phyloP scores from a whole-genome alignment of 2,888 invertebrate genomes.

The Pegoplata infirma region DNA sequence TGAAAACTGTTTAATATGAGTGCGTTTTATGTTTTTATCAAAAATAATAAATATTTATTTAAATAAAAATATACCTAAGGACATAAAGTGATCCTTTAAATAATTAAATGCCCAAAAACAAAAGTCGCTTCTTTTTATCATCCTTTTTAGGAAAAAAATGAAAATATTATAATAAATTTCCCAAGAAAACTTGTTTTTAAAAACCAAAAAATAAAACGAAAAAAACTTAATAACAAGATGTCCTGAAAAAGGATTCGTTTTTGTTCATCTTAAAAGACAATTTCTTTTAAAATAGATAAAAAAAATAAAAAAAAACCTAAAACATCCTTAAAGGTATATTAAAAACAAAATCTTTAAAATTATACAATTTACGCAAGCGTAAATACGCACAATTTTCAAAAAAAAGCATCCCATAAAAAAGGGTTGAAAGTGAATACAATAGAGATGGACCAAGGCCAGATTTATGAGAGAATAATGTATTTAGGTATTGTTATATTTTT shows the following conservation, averaged over 20 bases:
- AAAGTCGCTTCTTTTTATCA: neutral
- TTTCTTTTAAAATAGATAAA: slow-evolving; percentile 19
- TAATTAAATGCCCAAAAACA: neutral
- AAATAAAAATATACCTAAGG: neutral
- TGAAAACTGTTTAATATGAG: too few species aligned
- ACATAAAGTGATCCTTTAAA: neutral
- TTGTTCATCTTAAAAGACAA: neutral
- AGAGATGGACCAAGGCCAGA: slow-evolving; percentile 59
- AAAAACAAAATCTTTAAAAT: neutral
- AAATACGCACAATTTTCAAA: slow-evolving; percentile 8
- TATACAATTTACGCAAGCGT: slow-evolving; percentile 18
- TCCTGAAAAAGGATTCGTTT: slow-evolving; percentile 6
- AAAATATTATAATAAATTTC: slow-evolving; percentile 14
- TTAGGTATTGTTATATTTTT: slow-evolving; percentile 38
- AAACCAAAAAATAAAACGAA: neutral
- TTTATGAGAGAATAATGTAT: slow-evolving; percentile 49
- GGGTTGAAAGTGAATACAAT: slow-evolving; percentile 30
- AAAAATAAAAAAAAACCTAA: neutral
- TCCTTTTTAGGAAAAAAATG: neutral
- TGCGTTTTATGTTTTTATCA: too few species aligned
- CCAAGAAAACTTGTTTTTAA: slow-evolving; percentile 41
- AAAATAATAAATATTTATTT: too few species aligned
- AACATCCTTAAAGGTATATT: slow-evolving; percentile 7
- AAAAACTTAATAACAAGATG: slow-evolving; percentile 6
- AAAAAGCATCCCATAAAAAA: slow-evolving; percentile 37